Percentiles rank a stretch among this genome's conserved stretches.
Conservation (phyloP, 2,113 vertebrate genomes). For the Cynoglossus semilaevis region DNA sequence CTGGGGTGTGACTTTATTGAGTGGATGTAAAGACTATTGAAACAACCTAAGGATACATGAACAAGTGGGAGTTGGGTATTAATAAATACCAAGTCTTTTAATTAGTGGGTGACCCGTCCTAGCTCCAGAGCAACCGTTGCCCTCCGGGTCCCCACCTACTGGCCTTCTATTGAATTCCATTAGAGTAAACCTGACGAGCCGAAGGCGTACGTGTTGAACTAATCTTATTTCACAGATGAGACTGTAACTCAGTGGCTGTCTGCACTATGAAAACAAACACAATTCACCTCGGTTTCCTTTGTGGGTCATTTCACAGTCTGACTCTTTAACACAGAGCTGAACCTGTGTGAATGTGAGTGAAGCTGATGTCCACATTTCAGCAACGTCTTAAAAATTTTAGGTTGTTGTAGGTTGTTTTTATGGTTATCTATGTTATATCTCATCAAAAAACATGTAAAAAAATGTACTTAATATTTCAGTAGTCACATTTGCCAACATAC, state of each 20-base stretch:
- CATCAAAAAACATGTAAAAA: too few species aligned
- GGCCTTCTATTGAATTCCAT: slow-evolving; percentile 23
- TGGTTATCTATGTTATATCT: too few species aligned
- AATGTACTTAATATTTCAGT: too few species aligned
- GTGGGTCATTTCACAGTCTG: background rate
- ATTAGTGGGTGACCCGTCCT: background rate
- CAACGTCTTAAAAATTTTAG: too few species aligned
- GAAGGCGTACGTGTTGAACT: slow-evolving; percentile 19
- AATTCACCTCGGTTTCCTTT: background rate
- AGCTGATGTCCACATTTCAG: too few species aligned
- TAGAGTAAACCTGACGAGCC: slow-evolving; percentile 33
- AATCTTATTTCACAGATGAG: slow-evolving; percentile 34
- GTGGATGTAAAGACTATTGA: background rate
- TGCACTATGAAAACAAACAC: slow-evolving; percentile 14
- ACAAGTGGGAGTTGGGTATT: background rate
- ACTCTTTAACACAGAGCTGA: background rate
- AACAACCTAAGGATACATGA: background rate
- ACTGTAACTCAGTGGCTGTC: slow-evolving; percentile 21
- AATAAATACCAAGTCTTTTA: background rate
- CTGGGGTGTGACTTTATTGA: background rate
- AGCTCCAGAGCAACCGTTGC: background rate
- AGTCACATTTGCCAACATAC: too few species aligned
- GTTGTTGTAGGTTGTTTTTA: too few species aligned
- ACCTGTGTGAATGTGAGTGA: too few species aligned
- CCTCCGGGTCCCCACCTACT: slow-evolving; percentile 1